These are phyloP conservation scores for Peromyscus maniculatus DNA, from an alignment of 2,113 vertebrate genomes.

Conservation along the genomic window DNA sequence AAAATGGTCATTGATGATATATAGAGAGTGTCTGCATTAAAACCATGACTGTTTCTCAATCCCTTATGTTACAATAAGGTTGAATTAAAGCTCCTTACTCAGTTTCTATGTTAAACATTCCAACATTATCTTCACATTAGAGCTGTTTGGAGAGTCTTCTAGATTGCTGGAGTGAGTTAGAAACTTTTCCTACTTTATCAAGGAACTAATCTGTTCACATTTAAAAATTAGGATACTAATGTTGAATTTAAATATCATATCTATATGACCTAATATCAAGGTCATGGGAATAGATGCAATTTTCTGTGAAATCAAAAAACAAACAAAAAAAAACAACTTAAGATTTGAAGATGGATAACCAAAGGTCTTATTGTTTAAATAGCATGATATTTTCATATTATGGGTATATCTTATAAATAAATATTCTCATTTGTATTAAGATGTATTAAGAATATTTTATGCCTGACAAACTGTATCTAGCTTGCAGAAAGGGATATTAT, in stretches of 20 bases:
- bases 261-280: not conserved
- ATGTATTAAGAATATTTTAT: not conserved
- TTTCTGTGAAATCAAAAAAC: not conserved
- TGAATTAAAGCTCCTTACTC: not conserved
- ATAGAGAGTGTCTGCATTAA: not conserved
- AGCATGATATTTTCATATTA: not conserved
- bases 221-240: slow-evolving; percentile 6
- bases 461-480: not conserved
- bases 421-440: not conserved
- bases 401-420: not conserved
- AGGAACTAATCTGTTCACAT: not conserved
- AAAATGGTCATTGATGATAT: not conserved
- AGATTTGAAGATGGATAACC: not conserved
- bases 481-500: not conserved
- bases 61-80: not conserved
- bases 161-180: not conserved
- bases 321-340: not conserved
- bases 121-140: not conserved
- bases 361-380: not conserved
- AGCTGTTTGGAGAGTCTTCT: not conserved
- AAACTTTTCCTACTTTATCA: not conserved
- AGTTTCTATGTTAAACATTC: not conserved
- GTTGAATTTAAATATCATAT: not conserved
- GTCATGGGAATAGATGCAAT: not conserved
- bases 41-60: not conserved